Evolutionary conservation across 1,140 invertebrate genomes (phyloP).

Genomic region (Heterodera carotae): DNA sequence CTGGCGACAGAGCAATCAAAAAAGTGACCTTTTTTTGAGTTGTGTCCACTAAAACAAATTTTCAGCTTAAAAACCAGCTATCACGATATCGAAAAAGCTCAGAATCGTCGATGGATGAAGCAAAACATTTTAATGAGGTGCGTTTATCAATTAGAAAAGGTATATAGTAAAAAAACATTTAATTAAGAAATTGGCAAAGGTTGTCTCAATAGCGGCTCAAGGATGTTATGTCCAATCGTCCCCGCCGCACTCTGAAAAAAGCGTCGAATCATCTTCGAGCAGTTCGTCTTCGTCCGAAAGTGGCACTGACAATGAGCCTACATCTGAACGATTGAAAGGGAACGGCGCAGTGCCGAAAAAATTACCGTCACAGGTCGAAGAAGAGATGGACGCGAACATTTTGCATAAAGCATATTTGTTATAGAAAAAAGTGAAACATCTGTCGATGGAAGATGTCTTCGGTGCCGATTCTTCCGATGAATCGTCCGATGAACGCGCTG

Average conservation of each 20-base stretch:
- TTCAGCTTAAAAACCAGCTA: not conserved
- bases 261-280: not conserved
- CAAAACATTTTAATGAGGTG: not conserved
- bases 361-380: not conserved
- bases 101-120: not conserved
- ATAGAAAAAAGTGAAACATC: slow-evolving; percentile 28
- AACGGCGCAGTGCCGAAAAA: not conserved
- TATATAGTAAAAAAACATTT: not conserved
- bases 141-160: not conserved
- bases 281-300: not conserved
- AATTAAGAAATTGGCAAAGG: not conserved
- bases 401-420: too few species aligned
- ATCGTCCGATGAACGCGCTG: not conserved
- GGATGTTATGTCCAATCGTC: not conserved
- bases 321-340: not conserved
- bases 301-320: not conserved
- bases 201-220: not conserved
- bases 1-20: not conserved
- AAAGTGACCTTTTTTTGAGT: not conserved
- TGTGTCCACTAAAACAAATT: not conserved
- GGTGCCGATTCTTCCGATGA: slow-evolving; percentile 32
- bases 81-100: not conserved
- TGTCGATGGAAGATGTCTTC: slow-evolving; percentile 42
- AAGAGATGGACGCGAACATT: too few species aligned
- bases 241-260: not conserved